phyloP scores from a whole-genome alignment of 2,888 invertebrate species.

The Ethmia dodecea region DNA sequence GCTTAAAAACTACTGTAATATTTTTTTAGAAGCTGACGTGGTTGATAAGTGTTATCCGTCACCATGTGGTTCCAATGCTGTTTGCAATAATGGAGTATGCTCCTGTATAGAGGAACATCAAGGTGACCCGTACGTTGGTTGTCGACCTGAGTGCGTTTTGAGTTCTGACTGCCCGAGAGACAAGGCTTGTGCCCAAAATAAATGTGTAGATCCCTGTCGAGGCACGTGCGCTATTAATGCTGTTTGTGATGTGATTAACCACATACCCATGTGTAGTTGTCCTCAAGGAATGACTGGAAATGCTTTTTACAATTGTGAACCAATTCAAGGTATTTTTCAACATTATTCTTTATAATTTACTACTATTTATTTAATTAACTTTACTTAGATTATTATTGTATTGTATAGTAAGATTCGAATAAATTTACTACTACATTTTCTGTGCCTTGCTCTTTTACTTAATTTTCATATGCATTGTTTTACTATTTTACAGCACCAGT shows the following conservation, averaged over 20 bases:
- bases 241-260: constrained; percentile 83
- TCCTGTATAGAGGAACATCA: constrained; percentile 79
- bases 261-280: constrained; percentile 84
- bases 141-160: constrained; percentile 83
- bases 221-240: constrained; percentile 84
- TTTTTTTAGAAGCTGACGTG: constrained; percentile 16
- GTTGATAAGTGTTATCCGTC: constrained; percentile 77
- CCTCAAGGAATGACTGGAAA: constrained; percentile 83
- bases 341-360: neutral
- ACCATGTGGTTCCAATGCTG: constrained; percentile 81
- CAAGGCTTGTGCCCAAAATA: constrained; percentile 81
- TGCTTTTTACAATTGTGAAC: constrained; percentile 80
- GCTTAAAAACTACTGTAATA: neutral
- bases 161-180: constrained; percentile 81
- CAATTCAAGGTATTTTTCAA: constrained; percentile 52
- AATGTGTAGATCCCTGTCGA: constrained; percentile 83
- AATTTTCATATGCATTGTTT: neutral
- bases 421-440: no score
- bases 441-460: no score
- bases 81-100: constrained; percentile 77
- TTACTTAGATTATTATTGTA: no score
- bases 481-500: constrained; percentile 45
- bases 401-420: no score
- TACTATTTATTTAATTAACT: neutral
- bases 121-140: constrained; percentile 83